Percentiles rank a stretch among this genome's conserved stretches.
Evolutionary conservation across 2,888 invertebrate genomes (phyloP).

Genomic region (Drosophila meridionalis): DNA sequence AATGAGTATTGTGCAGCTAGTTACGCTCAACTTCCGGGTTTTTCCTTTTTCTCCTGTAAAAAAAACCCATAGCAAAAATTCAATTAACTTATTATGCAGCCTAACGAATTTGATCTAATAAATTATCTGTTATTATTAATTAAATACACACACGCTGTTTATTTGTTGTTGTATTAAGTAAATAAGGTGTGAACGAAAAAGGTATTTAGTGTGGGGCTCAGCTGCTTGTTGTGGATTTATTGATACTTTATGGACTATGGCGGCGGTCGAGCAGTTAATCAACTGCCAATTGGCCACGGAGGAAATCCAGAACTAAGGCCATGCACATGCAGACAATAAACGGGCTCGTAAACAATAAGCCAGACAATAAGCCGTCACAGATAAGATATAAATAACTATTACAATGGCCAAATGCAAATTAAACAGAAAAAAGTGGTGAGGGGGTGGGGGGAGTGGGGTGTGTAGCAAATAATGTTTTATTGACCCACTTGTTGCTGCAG

Average conservation of each 20-base stretch:
- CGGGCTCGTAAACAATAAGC: conserved; percentile 59
- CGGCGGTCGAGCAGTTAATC: conserved; percentile 36
- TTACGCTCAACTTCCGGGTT: background rate
- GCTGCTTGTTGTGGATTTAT: conserved; percentile 55
- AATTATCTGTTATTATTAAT: conserved; percentile 8
- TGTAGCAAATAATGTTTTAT: background rate
- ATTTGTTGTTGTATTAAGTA: conserved; percentile 9
- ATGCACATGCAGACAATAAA: conserved; percentile 52
- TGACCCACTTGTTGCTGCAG: conserved; percentile 11
- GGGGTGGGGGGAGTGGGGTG: background rate
- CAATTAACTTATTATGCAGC: conserved; percentile 30
- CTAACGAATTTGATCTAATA: conserved; percentile 4
- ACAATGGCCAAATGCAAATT: conserved; percentile 15
- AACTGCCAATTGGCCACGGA: conserved; percentile 55
- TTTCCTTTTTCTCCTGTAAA: background rate
- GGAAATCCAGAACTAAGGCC: conserved; percentile 11
- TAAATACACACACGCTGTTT: background rate
- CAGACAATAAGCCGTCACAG: conserved; percentile 51
- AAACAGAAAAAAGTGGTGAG: too few species aligned
- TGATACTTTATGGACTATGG: conserved; percentile 50
- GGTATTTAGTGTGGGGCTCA: conserved; percentile 49
- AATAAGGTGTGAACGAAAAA: conserved; percentile 53
- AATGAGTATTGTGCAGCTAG: background rate
- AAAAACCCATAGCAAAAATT: conserved; percentile 4
- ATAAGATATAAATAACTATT: conserved; percentile 55